Evolutionary conservation across 2,888 invertebrate species (phyloP), one percentile per base, ranked within the genome.

Genomic region (Campaea margaritaria): DNA sequence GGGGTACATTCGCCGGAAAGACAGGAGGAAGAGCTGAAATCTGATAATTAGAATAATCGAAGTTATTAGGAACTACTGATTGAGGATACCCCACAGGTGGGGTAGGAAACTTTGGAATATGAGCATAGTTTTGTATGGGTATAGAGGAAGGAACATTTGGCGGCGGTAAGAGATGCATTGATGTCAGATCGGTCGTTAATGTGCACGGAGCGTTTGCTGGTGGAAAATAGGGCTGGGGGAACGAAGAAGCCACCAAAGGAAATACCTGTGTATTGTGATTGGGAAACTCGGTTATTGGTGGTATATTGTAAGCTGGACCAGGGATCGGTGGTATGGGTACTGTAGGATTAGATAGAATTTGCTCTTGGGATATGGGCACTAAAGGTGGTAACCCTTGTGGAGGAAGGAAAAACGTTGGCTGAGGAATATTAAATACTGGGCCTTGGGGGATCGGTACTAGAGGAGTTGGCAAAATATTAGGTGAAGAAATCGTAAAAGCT

Each of bases 11-110:
- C 16, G 15, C 11, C 34, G 59, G 59, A n/a, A 47, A 49, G 0
- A 59, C 54, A 5, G 58, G 48, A 16, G 62, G 67, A 16, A 62
- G 48, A 16, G 39, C 34, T 46, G 42, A 47, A 34, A 50, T 45
- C 10, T 54, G 64, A 5, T 27, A 41, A 41, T 44, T 60, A 12
- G 61, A 38, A 36, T 10, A 28, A 12, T n/a, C 11, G 39, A 36
- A 15, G 38, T 7, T 10, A 27, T 50, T 53, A 0, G 59, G 16
- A 34, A 36, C 38, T 36, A 46, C 16, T 2, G 55, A 8, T 21
- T 58, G 55, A 12, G 64, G 50, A 49, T 21, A 58, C 14, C 14
- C 14, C 16, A 44, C 31, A 34, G 36, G 3, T 10, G 38, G 59
- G 12, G 53, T 15, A 9, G 41, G 44, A 41, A 36, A 21, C 36